Base-by-base conservation (phyloP, 1,140 invertebrate genomes). In the Hyles vespertilio region DNA sequence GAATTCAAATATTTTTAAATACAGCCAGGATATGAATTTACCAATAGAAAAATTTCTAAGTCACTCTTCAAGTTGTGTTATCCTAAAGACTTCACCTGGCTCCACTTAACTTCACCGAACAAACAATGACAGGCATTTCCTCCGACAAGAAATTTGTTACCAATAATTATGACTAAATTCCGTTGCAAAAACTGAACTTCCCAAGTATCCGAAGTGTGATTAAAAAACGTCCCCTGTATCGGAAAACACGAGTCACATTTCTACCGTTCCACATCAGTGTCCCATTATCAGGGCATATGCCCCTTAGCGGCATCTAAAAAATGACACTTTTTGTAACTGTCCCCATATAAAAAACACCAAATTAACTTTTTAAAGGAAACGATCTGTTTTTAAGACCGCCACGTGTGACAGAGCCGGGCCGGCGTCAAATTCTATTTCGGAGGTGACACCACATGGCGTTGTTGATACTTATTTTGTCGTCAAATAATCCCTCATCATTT, bases 291-390 rank as follows among this genome's bases (percentile, higher is more conserved):
- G 70, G 67, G 76, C 84, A 85, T 78, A 84, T 88, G 84, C 77
- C 72, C 56, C 55, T 70, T 67, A 70, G 65, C 73, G 61, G 67
- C 63, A 70, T 64, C 56, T 77, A 82, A 85, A 86, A 85, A 87
- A 80, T 82, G 67, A 70, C 65, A 68, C 76, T 75, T 84, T 84
- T 84, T 84, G 72, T 85, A 70, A 55, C 59, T 52, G 50, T 54
- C 34, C 53, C 53, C 36, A 49, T 81, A 73, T 80, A 60, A 86
- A 86, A 88, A 87, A 68, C 67, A 72, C 74, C 80, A 84, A 86
- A 88, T 88, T 86, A 85, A 85, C 81, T 75, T 88, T 85, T 88
- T 84, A 85, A 81, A 87, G 84, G 82, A 85, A 87, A 84, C 82
- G 72, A 87, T 87, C 82, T 84, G 82, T 87, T 87, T 84, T 81